Evolutionary conservation across 2,888 invertebrate species (phyloP).

Genomic region (Drosophila peninsularis): DNA sequence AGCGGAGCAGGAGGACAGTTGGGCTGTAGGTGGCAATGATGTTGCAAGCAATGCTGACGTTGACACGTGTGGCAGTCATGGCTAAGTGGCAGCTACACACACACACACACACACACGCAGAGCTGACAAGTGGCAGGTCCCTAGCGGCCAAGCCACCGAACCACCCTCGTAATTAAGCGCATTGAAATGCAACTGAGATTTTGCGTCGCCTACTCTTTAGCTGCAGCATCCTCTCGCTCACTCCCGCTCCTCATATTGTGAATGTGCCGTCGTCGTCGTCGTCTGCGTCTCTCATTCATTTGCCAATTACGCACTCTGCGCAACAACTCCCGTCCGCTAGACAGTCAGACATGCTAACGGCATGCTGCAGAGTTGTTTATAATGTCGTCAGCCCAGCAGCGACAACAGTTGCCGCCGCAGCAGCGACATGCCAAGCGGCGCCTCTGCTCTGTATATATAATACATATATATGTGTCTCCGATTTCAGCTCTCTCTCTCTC

Average conservation of each 20-base stretch:
- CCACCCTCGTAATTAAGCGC: slow-evolving; percentile 66
- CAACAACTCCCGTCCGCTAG: slow-evolving; percentile 20
- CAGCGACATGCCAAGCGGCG: slow-evolving; percentile 46
- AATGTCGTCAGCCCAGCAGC: slow-evolving; percentile 48
- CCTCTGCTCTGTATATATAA: slow-evolving; percentile 10
- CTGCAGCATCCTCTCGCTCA: slow-evolving; percentile 35
- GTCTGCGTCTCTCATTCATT: slow-evolving; percentile 59
- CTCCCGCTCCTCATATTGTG: not conserved
- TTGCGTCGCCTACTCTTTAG: slow-evolving; percentile 31
- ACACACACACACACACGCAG: not conserved
- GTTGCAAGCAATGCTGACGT: slow-evolving; percentile 47
- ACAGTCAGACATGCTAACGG: slow-evolving; percentile 46
- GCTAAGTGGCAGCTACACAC: slow-evolving; percentile 43
- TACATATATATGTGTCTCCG: slow-evolving; percentile 28
- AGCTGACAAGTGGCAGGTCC: slow-evolving; percentile 35
- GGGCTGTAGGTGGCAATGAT: slow-evolving; percentile 14
- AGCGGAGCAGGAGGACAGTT: not conserved
- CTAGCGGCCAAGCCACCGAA: slow-evolving; percentile 36
- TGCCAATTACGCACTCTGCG: slow-evolving; percentile 70
- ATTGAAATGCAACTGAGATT: slow-evolving; percentile 75
- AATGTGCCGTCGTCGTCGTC: not conserved
- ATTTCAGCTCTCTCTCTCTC: slow-evolving; percentile 21
- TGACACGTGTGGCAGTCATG: slow-evolving; percentile 54
- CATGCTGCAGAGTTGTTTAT: slow-evolving; percentile 49
- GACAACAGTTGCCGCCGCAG: slow-evolving; percentile 22